These are phyloP conservation scores for Hydropsyche betteni DNA, from an alignment of 2,888 invertebrate species.

Conservation along the genomic window DNA sequence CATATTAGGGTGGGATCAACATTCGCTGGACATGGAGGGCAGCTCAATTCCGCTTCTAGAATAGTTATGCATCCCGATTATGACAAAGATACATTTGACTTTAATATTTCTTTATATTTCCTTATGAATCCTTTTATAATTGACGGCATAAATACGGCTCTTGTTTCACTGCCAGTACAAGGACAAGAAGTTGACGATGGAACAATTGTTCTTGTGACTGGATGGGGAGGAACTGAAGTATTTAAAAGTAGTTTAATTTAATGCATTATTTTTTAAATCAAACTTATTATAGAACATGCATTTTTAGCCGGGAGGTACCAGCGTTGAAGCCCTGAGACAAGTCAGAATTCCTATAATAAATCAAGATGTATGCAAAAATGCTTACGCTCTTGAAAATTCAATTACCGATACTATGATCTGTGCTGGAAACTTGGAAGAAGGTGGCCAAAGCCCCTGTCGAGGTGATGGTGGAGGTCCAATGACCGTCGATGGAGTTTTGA, in stretches of 20 bases:
- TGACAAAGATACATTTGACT: conserved; percentile 55
- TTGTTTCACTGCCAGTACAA: conserved; percentile 56
- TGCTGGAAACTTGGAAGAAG: conserved; percentile 60
- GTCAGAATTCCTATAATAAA: background rate
- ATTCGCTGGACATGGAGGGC: conserved; percentile 58
- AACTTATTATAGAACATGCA: background rate
- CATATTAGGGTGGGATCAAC: conserved; percentile 52
- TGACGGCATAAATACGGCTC: conserved; percentile 53
- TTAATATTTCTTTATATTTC: conserved; percentile 60
- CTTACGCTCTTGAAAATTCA: conserved; percentile 51
- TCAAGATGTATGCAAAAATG: conserved; percentile 50
- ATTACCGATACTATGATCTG: conserved; percentile 61
- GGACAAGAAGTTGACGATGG: conserved; percentile 56
- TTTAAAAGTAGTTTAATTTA: too few species aligned
- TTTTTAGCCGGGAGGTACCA: background rate
- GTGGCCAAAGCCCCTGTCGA: conserved; percentile 61
- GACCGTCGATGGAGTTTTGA: conserved; percentile 57
- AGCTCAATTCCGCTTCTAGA: conserved; percentile 55
- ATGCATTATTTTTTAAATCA: too few species aligned
- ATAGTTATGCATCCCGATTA: conserved; percentile 57
- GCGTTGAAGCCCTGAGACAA: background rate
- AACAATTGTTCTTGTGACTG: conserved; percentile 60
- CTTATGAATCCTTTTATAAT: conserved; percentile 57
- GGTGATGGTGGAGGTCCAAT: conserved; percentile 67
- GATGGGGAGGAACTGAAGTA: conserved; percentile 59